Base-by-base conservation (phyloP, 2,797 vertebrate genomes). In the Lithobates pipiens region DNA sequence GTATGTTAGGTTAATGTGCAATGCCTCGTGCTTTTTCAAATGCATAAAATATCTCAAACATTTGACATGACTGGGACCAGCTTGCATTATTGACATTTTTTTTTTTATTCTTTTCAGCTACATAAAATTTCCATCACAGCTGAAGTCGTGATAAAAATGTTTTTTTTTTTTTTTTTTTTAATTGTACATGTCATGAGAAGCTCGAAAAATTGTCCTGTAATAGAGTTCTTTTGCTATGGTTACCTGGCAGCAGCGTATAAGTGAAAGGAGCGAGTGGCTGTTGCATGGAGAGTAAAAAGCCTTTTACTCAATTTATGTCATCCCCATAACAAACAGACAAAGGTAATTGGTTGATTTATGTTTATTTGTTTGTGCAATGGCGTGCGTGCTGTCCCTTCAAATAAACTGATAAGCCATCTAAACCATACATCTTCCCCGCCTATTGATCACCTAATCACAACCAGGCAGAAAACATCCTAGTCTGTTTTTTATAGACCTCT, bases 401-500 rank as follows among this genome's bases (percentile, higher is more conserved):
- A 25, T 34, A 76, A 29, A 54, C 42, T 16, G 27, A 80, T 27
- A 71, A 34, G 68, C 67, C 78, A 80, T 71, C 44, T 57, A 81
- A 74, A 61, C 23, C 18, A 10, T 29, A 27, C 46, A 25, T 13
- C n/a, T 13, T 23, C 10, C 34, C 10, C 13, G 5, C 32, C 34
- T 54, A 73, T 27, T 44, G 50, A 73, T 34, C 78, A 57, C 16
- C 23, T 5, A 27, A 71, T 23, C 77, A 70, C 27, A 80, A 80
- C 32, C 11, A 44, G 70, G 15, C 10, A 81, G 29, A 21, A 81
- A 27, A 71, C 3, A 71, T 32, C 68, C 23, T 34, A 21, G 34
- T 34, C 32, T 34, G 1, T 71, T 36, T 44, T 44, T 32, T 46
- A 65, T 27, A 76, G 23, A 10, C 16, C 46, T 15, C 21, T 21